Conservation (phyloP, 2,888 invertebrate genomes). For the Pterostichus niger region DNA sequence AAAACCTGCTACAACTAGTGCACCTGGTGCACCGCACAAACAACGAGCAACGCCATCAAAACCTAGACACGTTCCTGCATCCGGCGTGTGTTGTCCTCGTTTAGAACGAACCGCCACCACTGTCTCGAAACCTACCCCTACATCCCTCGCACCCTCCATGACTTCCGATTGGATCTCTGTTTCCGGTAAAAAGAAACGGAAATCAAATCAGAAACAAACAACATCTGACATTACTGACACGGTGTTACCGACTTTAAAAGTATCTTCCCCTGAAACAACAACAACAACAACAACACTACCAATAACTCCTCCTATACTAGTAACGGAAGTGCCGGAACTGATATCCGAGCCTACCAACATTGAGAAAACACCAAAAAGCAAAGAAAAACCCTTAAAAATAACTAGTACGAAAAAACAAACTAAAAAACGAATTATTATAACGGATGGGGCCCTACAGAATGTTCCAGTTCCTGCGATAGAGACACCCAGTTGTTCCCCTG, state of each 20-base stretch:
- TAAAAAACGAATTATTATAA: constrained; percentile 72
- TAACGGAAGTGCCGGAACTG: background rate
- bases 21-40: background rate
- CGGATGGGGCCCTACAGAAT: constrained; percentile 69
- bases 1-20: constrained; percentile 7
- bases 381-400: constrained; percentile 19
- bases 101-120: constrained; percentile 34
- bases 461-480: background rate
- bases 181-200: constrained; percentile 74
- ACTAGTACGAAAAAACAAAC: constrained; percentile 69
- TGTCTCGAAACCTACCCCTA: background rate
- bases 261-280: too few species aligned
- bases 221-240: too few species aligned
- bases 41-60: too few species aligned
- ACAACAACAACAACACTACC: too few species aligned
- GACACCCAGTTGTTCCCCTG: background rate
- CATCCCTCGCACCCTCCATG: constrained; percentile 12
- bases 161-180: constrained; percentile 74
- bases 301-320: background rate
- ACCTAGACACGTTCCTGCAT: too few species aligned
- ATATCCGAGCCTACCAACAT: background rate
- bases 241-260: too few species aligned
- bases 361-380: constrained; percentile 39
- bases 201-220: constrained; percentile 2
- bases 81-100: background rate